These are phyloP conservation scores for Dinomys branickii DNA, from an alignment of 2,113 vertebrate species.

Conservation along the genomic window DNA sequence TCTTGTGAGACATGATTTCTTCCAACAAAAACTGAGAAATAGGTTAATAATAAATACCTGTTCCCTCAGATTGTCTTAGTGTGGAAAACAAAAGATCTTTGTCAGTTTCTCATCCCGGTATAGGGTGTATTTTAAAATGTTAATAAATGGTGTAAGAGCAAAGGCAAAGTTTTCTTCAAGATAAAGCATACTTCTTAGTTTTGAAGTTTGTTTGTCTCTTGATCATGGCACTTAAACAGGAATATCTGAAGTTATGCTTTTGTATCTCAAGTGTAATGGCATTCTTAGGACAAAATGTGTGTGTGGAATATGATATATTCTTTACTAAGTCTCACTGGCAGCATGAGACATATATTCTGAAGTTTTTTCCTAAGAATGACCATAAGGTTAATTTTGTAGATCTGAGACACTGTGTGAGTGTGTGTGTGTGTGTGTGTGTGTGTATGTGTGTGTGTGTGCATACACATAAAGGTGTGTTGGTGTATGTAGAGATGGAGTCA, in stretches of 20 bases:
- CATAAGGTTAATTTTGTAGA: neutral
- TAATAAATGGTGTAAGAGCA: neutral
- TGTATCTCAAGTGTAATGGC: neutral
- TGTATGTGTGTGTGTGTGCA: neutral
- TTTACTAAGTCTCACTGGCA: neutral
- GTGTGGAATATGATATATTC: neutral
- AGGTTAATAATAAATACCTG: neutral
- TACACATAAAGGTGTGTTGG: neutral
- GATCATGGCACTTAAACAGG: neutral
- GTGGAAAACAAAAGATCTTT: conserved; percentile 12
- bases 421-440: neutral
- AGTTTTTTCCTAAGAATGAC: neutral
- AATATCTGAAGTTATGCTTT: neutral
- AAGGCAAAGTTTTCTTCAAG: neutral
- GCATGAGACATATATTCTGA: neutral
- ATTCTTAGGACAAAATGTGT: neutral
- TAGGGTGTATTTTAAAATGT: neutral
- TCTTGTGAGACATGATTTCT: neutral
- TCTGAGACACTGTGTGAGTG: neutral
- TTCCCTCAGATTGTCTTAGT: neutral
- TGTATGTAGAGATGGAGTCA: rapidly evolving
- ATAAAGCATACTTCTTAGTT: neutral
- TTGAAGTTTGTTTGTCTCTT: neutral
- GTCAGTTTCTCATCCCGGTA: neutral
- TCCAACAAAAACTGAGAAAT: neutral